A percentile compares a stretch with the other conserved stretches of the same genome.
Evolutionary conservation across 2,113 vertebrate genomes (phyloP).

Genomic region (Theristicus caerulescens): DNA sequence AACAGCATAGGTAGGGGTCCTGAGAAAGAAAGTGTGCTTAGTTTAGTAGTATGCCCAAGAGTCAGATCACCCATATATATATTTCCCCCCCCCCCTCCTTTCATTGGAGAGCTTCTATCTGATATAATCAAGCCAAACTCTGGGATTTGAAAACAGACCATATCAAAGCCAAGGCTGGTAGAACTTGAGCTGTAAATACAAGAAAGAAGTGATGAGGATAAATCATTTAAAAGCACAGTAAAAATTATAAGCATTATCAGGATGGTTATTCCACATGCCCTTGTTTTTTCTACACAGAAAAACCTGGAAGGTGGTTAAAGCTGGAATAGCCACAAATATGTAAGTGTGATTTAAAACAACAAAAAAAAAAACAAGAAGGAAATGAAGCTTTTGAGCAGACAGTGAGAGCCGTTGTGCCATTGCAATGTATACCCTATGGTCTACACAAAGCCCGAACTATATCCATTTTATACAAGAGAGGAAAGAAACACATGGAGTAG

Average conservation of each 20-base stretch:
- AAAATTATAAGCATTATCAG: neutral
- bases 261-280: neutral
- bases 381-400: neutral
- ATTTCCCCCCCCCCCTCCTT: neutral
- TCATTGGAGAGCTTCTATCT: neutral
- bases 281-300: neutral
- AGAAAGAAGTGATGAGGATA: neutral
- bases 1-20: rapidly evolving
- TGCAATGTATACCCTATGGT: neutral
- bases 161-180: neutral
- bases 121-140: neutral
- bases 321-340: neutral
- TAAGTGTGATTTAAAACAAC: neutral
- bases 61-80: neutral
- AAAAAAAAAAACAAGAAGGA: neutral
- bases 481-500: neutral
- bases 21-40: neutral
- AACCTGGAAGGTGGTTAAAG: neutral
- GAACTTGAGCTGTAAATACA: neutral
- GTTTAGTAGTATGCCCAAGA: neutral
- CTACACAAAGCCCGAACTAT: neutral
- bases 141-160: neutral
- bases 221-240: neutral
- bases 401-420: neutral
- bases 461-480: neutral